phyloP scores from a whole-genome alignment of 2,797 vertebrate genomes.

The Acrossocheilus wenchowensis region DNA sequence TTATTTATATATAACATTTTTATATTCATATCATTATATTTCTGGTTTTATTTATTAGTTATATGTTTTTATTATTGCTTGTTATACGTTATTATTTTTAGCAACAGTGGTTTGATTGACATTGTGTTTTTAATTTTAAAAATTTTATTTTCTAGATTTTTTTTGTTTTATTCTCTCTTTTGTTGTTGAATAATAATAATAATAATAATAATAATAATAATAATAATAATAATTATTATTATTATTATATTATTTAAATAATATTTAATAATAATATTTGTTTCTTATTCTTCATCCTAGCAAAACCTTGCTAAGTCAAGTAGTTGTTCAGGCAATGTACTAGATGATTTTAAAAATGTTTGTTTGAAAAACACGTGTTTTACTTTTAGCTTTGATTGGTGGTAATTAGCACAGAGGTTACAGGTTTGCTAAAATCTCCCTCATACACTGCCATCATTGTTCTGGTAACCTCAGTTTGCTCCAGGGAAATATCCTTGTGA shows the following conservation, averaged over 20 bases:
- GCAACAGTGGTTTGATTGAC: not conserved
- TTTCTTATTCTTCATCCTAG: not conserved
- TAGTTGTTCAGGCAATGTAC: not conserved
- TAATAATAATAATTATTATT: too few relatives aligned
- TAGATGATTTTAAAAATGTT: not conserved
- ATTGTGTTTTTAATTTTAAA: not conserved
- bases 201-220: not conserved
- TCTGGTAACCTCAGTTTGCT: slow-evolving; percentile 5
- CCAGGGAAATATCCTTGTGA: not conserved
- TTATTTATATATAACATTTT: too few relatives aligned
- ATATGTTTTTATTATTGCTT: not conserved
- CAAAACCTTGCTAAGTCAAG: not conserved
- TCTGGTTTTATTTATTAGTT: not conserved
- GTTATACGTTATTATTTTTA: not conserved
- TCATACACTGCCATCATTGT: not conserved
- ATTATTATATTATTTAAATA: not conserved
- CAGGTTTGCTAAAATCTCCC: not conserved
- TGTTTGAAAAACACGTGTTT: not conserved
- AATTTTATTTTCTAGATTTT: not conserved
- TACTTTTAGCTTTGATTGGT: not conserved
- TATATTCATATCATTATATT: not conserved
- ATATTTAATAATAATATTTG: not conserved
- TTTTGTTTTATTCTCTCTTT: not conserved
- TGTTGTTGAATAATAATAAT: not conserved
- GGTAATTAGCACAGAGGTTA: not conserved